Conservation (phyloP, 2,888 invertebrate genomes). For the Protodeltote pygarga region DNA sequence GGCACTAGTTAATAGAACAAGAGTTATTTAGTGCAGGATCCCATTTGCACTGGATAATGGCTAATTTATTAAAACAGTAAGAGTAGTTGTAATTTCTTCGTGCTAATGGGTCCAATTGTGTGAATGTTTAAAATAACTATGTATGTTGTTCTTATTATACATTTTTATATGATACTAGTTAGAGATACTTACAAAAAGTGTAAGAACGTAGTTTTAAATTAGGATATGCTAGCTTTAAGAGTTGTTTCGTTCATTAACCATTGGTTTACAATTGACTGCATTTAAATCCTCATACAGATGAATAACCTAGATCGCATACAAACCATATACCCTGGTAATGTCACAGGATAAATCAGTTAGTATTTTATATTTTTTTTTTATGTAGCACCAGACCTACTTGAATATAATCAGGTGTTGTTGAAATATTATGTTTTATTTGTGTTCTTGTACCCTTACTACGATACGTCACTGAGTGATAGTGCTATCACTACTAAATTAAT, state of each 20-base stretch:
- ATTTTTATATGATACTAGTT: slow-evolving; percentile 58
- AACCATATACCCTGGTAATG: slow-evolving; percentile 25
- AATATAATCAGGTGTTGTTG: slow-evolving; percentile 76
- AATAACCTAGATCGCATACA: slow-evolving; percentile 20
- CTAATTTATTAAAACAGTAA: slow-evolving; percentile 12
- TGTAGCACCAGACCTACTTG: slow-evolving; percentile 56
- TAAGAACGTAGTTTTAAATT: slow-evolving; percentile 41
- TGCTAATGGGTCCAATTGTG: slow-evolving; percentile 51
- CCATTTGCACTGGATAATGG: slow-evolving; percentile 51
- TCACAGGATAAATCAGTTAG: slow-evolving; percentile 34
- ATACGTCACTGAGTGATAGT: no score
- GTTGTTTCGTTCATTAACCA: slow-evolving; percentile 46
- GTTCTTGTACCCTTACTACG: neutral
- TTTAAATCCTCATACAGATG: slow-evolving; percentile 43
- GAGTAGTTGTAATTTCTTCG: slow-evolving; percentile 35
- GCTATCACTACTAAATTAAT: no score
- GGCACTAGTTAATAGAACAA: slow-evolving; percentile 37
- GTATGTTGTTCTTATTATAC: slow-evolving; percentile 54
- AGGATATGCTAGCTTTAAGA: slow-evolving; percentile 50
- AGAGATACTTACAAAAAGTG: slow-evolving; percentile 37
- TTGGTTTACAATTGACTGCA: slow-evolving; percentile 51
- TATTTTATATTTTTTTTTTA: slow-evolving; percentile 55
- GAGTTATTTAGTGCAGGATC: slow-evolving; percentile 41
- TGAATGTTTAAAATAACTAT: slow-evolving; percentile 46
- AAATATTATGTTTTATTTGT: slow-evolving; percentile 53